Percentiles rank a stretch among this genome's conserved stretches.
Conservation (phyloP, 30 jellyfish, hydroid and myxozoan genomes). For the Aurelia aurita region DNA sequence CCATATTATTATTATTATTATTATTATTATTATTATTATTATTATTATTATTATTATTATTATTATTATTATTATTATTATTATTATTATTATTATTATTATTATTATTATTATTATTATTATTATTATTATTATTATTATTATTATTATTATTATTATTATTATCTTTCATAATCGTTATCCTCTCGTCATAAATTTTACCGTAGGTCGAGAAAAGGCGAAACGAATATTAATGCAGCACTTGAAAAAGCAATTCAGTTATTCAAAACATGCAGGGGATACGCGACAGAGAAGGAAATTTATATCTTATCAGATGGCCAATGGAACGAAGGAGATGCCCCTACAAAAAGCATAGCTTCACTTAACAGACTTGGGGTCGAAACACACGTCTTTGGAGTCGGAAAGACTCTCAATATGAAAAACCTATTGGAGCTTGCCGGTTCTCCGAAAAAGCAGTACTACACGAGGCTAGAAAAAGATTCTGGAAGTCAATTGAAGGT, state of each 20-base stretch:
- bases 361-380: slow-evolving; percentile 17
- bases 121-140: no score
- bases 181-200: no score
- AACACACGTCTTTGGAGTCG: slow-evolving; percentile 10
- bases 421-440: neutral
- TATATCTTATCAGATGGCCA: slow-evolving; percentile 65
- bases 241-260: slow-evolving; percentile 19
- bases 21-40: no score
- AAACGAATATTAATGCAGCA: slow-evolving; percentile 45
- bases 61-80: no score
- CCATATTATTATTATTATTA: no score
- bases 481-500: neutral
- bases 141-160: no score
- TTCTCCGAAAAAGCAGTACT: neutral
- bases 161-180: no score
- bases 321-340: slow-evolving; percentile 46
- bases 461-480: neutral
- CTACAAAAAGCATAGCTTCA: neutral
- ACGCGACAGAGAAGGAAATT: slow-evolving; percentile 45
- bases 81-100: no score
- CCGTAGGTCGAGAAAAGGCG: slow-evolving; percentile 9
- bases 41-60: no score
- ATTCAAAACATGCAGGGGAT: slow-evolving; percentile 31
- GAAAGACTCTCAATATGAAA: neutral
- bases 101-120: no score